Evolutionary conservation across 1,140 invertebrate genomes (phyloP).

Genomic region (Diachasma alloeum): DNA sequence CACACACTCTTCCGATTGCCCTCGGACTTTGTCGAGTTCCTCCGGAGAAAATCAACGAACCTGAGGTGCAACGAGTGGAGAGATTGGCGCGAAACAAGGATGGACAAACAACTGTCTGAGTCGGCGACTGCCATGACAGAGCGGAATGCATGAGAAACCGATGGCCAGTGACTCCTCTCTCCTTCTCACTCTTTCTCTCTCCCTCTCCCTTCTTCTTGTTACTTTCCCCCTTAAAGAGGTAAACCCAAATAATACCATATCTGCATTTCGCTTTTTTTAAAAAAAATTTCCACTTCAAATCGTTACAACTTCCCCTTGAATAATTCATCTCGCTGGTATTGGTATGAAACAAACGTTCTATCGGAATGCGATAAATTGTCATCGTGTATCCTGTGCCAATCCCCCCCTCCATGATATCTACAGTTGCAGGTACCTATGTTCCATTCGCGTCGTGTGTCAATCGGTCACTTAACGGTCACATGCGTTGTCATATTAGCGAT

Average conservation of each 20-base stretch:
- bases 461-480: slow-evolving; percentile 62
- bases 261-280: slow-evolving; percentile 1
- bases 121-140: slow-evolving; percentile 57
- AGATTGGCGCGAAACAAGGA: slow-evolving; percentile 38
- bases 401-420: not conserved
- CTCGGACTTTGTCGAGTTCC: slow-evolving; percentile 5
- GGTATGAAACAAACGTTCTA: not conserved
- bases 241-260: not conserved
- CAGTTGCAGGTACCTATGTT: not conserved
- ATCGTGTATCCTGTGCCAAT: not conserved
- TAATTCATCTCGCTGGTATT: not conserved
- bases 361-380: slow-evolving; percentile 22
- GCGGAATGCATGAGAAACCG: slow-evolving; percentile 63
- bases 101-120: slow-evolving; percentile 48
- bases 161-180: slow-evolving; percentile 53
- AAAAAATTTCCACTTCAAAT: slow-evolving; percentile 1
- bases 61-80: slow-evolving; percentile 36
- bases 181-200: too few species aligned
- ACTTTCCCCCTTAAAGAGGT: slow-evolving; percentile 14
- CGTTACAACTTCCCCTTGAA: slow-evolving; percentile 21
- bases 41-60: slow-evolving; percentile 9
- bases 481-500: slow-evolving; percentile 47
- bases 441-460: slow-evolving; percentile 44
- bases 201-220: slow-evolving; percentile 28
- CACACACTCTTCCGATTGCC: slow-evolving; percentile 2